Evolutionary conservation across 1,140 invertebrate genomes (phyloP).

Genomic region (Leguminivora glycinivorella): DNA sequence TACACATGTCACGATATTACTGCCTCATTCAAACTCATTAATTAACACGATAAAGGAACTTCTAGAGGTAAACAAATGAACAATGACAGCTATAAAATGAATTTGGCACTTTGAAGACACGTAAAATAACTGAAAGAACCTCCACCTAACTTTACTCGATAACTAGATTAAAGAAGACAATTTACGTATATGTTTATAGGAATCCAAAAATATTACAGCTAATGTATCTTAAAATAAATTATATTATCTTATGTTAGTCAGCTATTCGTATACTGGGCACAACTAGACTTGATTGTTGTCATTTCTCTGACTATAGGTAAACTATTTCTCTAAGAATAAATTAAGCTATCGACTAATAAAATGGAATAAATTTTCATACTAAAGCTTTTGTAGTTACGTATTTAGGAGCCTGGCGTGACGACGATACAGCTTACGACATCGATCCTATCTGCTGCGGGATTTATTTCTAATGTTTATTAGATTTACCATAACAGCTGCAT

Average conservation of each 20-base stretch:
- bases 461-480: constrained; percentile 24
- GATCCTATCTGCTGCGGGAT: constrained; percentile 7
- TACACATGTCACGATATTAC: background rate
- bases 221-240: constrained; percentile 78
- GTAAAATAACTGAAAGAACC: constrained; percentile 65
- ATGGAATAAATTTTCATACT: constrained; percentile 76
- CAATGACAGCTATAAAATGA: constrained; percentile 43
- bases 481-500: constrained; percentile 19
- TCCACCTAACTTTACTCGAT: constrained; percentile 57
- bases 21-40: constrained; percentile 30
- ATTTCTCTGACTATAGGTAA: constrained; percentile 77
- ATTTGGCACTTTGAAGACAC: constrained; percentile 65
- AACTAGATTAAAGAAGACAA: constrained; percentile 62
- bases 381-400: constrained; percentile 76
- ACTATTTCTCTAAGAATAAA: constrained; percentile 74
- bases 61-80: constrained; percentile 45
- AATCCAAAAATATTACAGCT: constrained; percentile 78
- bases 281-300: constrained; percentile 78
- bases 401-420: constrained; percentile 61
- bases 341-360: constrained; percentile 76
- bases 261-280: constrained; percentile 79
- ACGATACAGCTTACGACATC: background rate
- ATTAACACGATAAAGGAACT: constrained; percentile 46
- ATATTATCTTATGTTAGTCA: constrained; percentile 73
- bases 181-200: constrained; percentile 78